phyloP scores from a whole-genome alignment of 2,888 invertebrate species.

The Slavum lentiscoides region DNA sequence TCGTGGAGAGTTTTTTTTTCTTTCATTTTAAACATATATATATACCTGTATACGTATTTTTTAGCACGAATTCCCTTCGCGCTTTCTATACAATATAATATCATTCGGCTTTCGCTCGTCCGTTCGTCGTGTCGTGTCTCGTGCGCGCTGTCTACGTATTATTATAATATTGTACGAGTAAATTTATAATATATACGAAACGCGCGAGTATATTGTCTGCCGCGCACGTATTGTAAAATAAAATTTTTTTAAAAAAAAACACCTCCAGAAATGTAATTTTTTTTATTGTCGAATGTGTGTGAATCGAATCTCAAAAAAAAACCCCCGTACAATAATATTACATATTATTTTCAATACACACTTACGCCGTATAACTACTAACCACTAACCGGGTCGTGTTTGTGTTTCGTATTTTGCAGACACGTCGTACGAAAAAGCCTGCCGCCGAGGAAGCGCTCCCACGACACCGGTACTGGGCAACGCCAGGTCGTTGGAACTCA shows the following conservation, averaged over 20 bases:
- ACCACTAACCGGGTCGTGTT: background rate
- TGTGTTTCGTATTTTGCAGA: slow-evolving; percentile 66
- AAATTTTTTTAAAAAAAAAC: background rate
- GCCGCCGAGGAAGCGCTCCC: slow-evolving; percentile 81
- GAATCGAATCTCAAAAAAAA: no score
- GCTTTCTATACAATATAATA: slow-evolving; percentile 31
- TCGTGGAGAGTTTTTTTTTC: slow-evolving; percentile 44
- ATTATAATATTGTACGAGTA: no score
- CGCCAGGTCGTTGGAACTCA: slow-evolving; percentile 67
- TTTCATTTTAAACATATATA: no score
- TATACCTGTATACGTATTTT: background rate
- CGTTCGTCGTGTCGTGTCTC: slow-evolving; percentile 29
- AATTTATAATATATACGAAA: no score
- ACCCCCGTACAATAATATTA: no score
- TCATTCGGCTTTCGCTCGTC: slow-evolving; percentile 52
- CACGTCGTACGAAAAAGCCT: slow-evolving; percentile 89
- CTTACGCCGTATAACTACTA: no score
- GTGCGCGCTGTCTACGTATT: background rate
- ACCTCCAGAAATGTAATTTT: background rate
- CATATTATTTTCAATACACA: no score
- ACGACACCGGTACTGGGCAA: slow-evolving; percentile 78
- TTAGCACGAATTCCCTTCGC: slow-evolving; percentile 34
- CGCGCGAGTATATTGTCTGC: no score
- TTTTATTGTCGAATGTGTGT: no score
- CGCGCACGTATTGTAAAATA: background rate